These are phyloP conservation scores for Meloidogyne exigua DNA, from an alignment of 1,140 invertebrate species.

Conservation along the genomic window DNA sequence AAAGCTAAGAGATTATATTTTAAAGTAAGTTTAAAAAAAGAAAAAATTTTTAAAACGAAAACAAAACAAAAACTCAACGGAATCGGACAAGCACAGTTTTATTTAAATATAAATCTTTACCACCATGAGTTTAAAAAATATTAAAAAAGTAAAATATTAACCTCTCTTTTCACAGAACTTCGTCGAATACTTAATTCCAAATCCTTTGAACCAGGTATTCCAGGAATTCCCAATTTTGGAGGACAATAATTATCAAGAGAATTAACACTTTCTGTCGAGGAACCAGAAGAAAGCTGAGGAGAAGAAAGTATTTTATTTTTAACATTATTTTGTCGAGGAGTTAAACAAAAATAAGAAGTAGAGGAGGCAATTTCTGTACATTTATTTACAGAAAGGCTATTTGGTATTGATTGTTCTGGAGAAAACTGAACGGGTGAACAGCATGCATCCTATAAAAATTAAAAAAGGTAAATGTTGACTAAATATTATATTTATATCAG, in stretches of 20 bases:
- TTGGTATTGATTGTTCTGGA: neutral
- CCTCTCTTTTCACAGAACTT: constrained; percentile 37
- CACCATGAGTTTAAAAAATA: too few species aligned
- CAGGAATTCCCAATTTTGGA: constrained; percentile 48
- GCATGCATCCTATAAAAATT: constrained; percentile 6
- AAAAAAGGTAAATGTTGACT: neutral
- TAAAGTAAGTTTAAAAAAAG: constrained; percentile 7
- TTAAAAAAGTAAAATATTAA: constrained; percentile 24
- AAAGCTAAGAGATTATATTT: too few species aligned
- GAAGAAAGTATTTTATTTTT: neutral
- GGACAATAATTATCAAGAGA: constrained; percentile 38
- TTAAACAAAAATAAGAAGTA: constrained; percentile 2
- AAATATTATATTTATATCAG: too few species aligned
- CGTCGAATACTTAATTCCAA: constrained; percentile 40
- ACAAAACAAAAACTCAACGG: neutral
- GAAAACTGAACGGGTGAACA: constrained; percentile 30
- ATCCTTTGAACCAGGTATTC: constrained; percentile 47
- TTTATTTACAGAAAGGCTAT: neutral
- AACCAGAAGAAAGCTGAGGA: neutral
- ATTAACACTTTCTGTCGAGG: constrained; percentile 44
- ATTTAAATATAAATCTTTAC: too few species aligned
- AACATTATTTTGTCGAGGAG: neutral
- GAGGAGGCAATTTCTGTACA: neutral
- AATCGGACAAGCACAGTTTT: too few species aligned
- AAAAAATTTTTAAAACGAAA: neutral